These are phyloP conservation scores for Phymanthus crucifer DNA, from an alignment of 92 coral and sea anemone genomes.

Conservation along the genomic window DNA sequence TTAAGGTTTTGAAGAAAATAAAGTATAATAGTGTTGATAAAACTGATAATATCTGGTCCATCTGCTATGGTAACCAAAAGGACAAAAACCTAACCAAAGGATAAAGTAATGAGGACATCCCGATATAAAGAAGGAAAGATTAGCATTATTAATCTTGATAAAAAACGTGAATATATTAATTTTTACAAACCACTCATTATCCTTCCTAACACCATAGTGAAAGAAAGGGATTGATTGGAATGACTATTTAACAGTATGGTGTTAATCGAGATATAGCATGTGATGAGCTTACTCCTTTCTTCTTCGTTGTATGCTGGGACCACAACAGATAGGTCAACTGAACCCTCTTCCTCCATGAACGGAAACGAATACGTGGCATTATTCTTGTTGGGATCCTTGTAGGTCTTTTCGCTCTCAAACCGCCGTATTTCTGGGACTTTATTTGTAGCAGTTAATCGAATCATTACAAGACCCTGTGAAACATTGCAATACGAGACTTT, in stretches of 20 bases:
- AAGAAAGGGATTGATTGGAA: background rate
- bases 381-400: slow-evolving; percentile 88
- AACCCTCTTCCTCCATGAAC: slow-evolving; percentile 88
- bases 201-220: too few species aligned
- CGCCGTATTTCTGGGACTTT: slow-evolving; percentile 77
- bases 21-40: background rate
- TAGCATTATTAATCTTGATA: background rate
- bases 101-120: background rate
- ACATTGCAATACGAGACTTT: background rate
- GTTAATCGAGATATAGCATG: slow-evolving; percentile 17
- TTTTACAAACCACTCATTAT: too few species aligned
- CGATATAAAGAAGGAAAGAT: background rate
- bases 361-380: slow-evolving; percentile 92
- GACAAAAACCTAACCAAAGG: background rate
- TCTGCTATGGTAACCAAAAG: background rate
- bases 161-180: background rate
- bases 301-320: slow-evolving; percentile 98
- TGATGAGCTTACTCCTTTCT: slow-evolving; percentile 78
- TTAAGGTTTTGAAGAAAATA: background rate
- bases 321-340: slow-evolving; percentile 78
- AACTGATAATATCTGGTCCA: background rate
- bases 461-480: slow-evolving; percentile 63
- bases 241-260: background rate
- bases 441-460: slow-evolving; percentile 72
- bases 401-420: slow-evolving; percentile 85